These are phyloP conservation scores for Drosophila gaucha DNA, from an alignment of 2,888 invertebrate genomes.

Conservation along the genomic window DNA sequence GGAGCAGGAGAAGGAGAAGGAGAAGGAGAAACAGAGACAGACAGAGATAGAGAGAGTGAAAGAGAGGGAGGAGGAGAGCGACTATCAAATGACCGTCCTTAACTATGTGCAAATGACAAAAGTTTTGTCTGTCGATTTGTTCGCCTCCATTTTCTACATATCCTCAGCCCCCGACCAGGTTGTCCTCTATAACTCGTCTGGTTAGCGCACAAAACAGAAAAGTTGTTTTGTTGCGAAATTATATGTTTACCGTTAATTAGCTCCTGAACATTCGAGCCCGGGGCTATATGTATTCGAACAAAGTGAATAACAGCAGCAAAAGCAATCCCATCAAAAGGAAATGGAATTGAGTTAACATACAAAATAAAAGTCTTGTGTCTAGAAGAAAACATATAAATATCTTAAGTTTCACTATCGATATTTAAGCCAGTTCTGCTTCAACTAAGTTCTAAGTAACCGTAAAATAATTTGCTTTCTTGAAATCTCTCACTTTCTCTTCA, in stretches of 20 bases:
- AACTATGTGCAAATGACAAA: slow-evolving; percentile 73
- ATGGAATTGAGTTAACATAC: not conserved
- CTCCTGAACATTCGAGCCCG: slow-evolving; percentile 26
- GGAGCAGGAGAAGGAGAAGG: not conserved
- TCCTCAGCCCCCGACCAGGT: not conserved
- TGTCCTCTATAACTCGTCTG: not conserved
- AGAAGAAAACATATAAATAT: no score
- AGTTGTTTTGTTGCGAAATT: slow-evolving; percentile 35
- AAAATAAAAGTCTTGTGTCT: no score
- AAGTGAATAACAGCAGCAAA: slow-evolving; percentile 19
- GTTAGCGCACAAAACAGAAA: slow-evolving; percentile 20
- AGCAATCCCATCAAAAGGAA: slow-evolving; percentile 24
- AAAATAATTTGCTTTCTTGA: no score
- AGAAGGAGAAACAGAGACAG: not conserved
- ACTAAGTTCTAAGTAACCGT: no score
- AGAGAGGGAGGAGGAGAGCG: not conserved
- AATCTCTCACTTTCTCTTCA: no score
- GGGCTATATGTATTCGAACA: no score
- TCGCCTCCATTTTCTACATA: slow-evolving; percentile 10
- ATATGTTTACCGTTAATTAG: slow-evolving; percentile 58
- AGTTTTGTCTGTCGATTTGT: slow-evolving; percentile 59
- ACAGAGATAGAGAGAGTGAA: not conserved
- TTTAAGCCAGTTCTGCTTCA: no score
- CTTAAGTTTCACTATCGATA: no score
- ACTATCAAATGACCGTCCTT: slow-evolving; percentile 18